These are phyloP conservation scores for Drosophila conformis DNA, from an alignment of 2,888 invertebrate species.

Conservation along the genomic window DNA sequence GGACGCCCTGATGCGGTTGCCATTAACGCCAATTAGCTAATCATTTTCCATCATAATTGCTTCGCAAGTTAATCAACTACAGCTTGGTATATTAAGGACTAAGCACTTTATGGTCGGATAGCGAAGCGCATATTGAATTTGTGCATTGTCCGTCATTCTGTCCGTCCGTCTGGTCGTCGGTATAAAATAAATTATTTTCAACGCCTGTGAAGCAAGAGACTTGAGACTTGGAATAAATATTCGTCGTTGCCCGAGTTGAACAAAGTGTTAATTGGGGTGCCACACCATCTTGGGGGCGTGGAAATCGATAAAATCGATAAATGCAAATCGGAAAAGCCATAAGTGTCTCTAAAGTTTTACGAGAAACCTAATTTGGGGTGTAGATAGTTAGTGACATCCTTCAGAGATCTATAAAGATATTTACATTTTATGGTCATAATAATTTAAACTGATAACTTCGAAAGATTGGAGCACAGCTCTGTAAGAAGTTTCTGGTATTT, in stretches of 20 bases:
- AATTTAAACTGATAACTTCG: not conserved
- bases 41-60: conserved; percentile 23
- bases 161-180: not conserved
- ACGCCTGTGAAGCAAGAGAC: too few species aligned
- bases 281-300: not conserved
- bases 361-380: not conserved
- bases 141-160: not conserved
- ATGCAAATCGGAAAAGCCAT: not conserved
- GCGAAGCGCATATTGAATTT: not conserved
- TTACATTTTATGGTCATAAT: not conserved
- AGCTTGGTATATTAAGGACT: not conserved
- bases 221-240: not conserved
- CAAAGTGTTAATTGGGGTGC: not conserved
- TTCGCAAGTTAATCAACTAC: conserved; percentile 17
- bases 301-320: not conserved
- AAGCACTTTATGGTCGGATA: not conserved
- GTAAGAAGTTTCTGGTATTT: not conserved
- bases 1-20: conserved; percentile 10
- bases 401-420: not conserved
- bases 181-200: too few species aligned
- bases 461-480: not conserved
- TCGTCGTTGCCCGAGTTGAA: not conserved
- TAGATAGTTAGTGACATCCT: not conserved
- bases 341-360: not conserved
- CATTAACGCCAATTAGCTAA: conserved; percentile 24